Evolutionary conservation across 2,888 invertebrate species (phyloP).

Genomic region (Flexamia atlantica): DNA sequence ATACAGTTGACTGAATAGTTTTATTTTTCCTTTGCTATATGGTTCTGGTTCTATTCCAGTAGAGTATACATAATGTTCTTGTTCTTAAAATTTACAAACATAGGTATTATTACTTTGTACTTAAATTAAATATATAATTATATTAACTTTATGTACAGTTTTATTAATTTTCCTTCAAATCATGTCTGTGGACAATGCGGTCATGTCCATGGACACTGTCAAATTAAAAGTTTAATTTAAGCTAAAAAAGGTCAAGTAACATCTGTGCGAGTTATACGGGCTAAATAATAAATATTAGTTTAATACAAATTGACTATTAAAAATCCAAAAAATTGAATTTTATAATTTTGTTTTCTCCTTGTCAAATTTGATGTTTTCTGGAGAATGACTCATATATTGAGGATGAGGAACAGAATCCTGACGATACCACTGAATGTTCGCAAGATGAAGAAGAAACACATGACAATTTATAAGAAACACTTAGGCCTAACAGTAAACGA

Average conservation of each 20-base stretch:
- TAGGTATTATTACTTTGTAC: slow-evolving; percentile 14
- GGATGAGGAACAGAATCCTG: too few relatives aligned
- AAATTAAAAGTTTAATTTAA: slow-evolving; percentile 31
- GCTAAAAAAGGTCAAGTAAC: slow-evolving; percentile 25
- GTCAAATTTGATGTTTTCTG: slow-evolving; percentile 25
- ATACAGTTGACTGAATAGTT: slow-evolving; percentile 29
- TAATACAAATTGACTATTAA: slow-evolving; percentile 19
- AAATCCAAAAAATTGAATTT: slow-evolving; percentile 17
- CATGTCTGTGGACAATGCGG: slow-evolving; percentile 30
- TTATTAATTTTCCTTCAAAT: slow-evolving; percentile 43
- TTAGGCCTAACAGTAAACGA: too few relatives aligned
- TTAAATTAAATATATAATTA: slow-evolving; percentile 27
- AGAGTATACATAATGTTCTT: slow-evolving; percentile 20
- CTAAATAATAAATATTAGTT: slow-evolving; percentile 40
- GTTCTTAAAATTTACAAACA: slow-evolving; percentile 44
- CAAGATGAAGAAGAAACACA: too few relatives aligned
- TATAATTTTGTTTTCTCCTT: slow-evolving; percentile 49
- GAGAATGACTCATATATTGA: slow-evolving; percentile 32
- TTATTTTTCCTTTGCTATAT: slow-evolving; percentile 14
- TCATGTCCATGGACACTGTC: slow-evolving; percentile 35
- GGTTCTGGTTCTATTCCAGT: slow-evolving; percentile 10
- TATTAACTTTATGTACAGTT: slow-evolving; percentile 40
- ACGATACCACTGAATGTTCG: too few relatives aligned
- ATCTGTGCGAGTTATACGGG: slow-evolving; percentile 38
- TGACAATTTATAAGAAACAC: too few relatives aligned